Evolutionary conservation across 2,888 invertebrate species (phyloP), one percentile per base, ranked within the genome.

Genomic region (Microctonus brassicae): DNA sequence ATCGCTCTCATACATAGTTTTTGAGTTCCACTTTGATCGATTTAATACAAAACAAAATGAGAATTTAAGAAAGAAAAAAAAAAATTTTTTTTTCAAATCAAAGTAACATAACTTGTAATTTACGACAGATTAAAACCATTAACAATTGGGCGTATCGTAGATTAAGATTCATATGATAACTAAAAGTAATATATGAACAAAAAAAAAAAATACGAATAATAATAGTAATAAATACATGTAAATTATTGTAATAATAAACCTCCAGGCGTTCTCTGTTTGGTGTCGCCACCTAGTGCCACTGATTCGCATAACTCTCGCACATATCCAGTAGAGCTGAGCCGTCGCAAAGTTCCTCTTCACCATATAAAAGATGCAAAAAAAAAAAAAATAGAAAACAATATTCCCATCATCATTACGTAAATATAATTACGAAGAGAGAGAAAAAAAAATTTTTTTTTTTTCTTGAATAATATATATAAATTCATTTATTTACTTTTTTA

Each of bases 271-370:
- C 57, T 53, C 77, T 75, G 74, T 73, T 7, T 63, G 74, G 75
- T 78, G 77, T 61, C 71, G 73, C 77, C 77, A 58, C 62, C 75
- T 17, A n/a, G 64, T 73, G 74, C 70, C 60, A 0, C n/a, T 66
- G 39, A 36, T 26, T 11, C n/a, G 53, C 60, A 68, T 17, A 63
- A 10, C 4, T n/a, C 22, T 22, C n/a, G 26, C 17, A 22, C 13
- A n/a, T 9, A 17, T 39, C 17, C n/a, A 24, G 39, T 29, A 13
- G 17, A 20, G 6, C 24, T 24, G 11, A 24, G 22, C 55, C 47
- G 47, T 17, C 47, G 47, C 47, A 47, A 17, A 47, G 47, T n/a
- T 47, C 17, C n/a, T 47, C 17, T 1, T 36, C 10, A 36, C 10
- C 5, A 36, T 36, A 29, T 29, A 5, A 29, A 29, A 5, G 7